Conservation (phyloP, 2,888 invertebrate species). For the Pelosia muscerda region DNA sequence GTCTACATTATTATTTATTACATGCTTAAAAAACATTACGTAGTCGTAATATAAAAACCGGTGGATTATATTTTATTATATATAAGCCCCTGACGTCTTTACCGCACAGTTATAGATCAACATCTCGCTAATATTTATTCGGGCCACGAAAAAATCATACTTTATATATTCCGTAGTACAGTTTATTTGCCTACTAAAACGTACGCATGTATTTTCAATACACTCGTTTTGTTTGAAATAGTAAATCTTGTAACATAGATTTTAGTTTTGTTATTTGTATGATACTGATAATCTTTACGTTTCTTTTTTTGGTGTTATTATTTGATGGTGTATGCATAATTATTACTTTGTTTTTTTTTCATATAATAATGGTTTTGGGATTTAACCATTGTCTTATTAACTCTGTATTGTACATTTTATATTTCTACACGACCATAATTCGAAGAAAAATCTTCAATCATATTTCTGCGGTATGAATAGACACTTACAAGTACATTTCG, state of each 20-base stretch:
- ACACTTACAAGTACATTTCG: not conserved
- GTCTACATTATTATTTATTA: constrained; percentile 34
- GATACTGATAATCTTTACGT: not conserved
- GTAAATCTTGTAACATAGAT: not conserved
- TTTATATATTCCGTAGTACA: constrained; percentile 44
- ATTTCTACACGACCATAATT: not conserved
- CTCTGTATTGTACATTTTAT: too few species aligned
- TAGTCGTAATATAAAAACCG: constrained; percentile 42
- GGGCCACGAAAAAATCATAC: constrained; percentile 48
- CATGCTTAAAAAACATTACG: constrained; percentile 45
- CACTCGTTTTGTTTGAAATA: constrained; percentile 30
- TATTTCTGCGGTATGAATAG: not conserved
- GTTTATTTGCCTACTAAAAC: constrained; percentile 45
- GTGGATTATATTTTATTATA: constrained; percentile 50
- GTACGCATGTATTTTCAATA: constrained; percentile 43
- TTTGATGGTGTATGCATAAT: not conserved
- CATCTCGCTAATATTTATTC: constrained; percentile 53
- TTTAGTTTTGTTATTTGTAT: not conserved
- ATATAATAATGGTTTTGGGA: not conserved
- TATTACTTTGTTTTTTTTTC: not conserved
- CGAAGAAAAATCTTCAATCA: not conserved
- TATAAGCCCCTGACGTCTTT: constrained; percentile 43
- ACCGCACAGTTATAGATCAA: constrained; percentile 51
- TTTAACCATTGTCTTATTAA: not conserved
- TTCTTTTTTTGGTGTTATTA: not conserved